phyloP scores from a whole-genome alignment of 2,797 vertebrate genomes.

The Dendrocincla tyrannina region DNA sequence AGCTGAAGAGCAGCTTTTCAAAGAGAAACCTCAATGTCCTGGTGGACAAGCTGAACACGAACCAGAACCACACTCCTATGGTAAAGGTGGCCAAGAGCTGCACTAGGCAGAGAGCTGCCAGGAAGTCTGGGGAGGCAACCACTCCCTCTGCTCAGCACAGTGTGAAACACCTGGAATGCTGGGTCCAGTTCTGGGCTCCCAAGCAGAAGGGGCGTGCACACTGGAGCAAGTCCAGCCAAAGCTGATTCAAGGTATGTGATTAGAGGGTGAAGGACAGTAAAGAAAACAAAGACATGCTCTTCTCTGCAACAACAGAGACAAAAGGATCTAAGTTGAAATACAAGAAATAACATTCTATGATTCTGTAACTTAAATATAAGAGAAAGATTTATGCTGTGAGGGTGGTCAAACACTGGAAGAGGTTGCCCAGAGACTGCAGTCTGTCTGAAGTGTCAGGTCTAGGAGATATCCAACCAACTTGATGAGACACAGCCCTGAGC shows the following conservation, averaged over 20 bases:
- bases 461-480: background rate
- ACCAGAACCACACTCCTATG: background rate
- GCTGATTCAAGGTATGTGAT: background rate
- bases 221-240: background rate
- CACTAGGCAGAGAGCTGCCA: background rate
- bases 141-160: background rate
- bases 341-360: background rate
- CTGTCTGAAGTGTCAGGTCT: background rate
- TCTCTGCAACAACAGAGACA: background rate
- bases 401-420: background rate
- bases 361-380: background rate
- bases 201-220: background rate
- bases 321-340: background rate
- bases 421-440: background rate
- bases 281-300: background rate
- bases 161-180: background rate
- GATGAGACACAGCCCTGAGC: background rate
- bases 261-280: background rate
- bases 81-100: background rate
- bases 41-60: background rate
- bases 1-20: background rate
- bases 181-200: background rate
- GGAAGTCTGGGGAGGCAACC: background rate
- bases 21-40: background rate
- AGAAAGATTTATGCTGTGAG: background rate